phyloP scores from a whole-genome alignment of 2,797 vertebrate genomes.

The Myiothlypis chrysogaster region DNA sequence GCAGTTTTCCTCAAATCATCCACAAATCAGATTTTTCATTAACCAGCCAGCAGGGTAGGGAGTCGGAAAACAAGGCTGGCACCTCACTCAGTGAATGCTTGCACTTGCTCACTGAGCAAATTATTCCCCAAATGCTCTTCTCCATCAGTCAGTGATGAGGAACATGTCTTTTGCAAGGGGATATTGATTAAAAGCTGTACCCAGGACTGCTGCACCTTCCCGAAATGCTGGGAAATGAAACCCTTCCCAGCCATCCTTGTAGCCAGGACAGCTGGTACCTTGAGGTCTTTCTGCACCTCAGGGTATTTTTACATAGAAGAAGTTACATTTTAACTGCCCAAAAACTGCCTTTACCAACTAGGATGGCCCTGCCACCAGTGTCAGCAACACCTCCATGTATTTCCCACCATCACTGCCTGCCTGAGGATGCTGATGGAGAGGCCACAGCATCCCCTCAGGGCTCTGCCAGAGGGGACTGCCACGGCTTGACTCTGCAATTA shows the following conservation, averaged over 20 bases:
- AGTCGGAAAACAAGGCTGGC: constrained; percentile 17
- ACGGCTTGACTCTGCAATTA: accelerated
- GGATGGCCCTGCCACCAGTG: neutral
- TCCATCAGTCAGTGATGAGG: neutral
- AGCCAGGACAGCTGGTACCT: neutral
- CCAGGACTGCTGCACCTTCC: neutral
- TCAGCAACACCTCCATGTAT: neutral
- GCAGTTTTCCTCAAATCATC: constrained; percentile 50
- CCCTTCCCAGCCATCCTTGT: neutral
- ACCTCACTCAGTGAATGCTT: neutral
- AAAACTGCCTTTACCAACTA: neutral
- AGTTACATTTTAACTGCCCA: neutral
- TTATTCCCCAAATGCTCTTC: neutral
- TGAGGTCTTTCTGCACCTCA: neutral
- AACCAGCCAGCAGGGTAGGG: neutral
- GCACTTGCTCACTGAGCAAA: neutral
- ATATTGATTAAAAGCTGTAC: neutral
- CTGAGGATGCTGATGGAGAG: neutral
- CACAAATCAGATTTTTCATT: constrained; percentile 54
- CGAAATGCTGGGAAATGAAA: accelerated
- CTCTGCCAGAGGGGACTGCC: accelerated
- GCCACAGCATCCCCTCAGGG: accelerated
- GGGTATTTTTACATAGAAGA: neutral
- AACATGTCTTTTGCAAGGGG: neutral
- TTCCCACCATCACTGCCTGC: neutral